These are phyloP conservation scores for Atrina japonica DNA, from an alignment of 2,888 invertebrate species.

Conservation along the genomic window DNA sequence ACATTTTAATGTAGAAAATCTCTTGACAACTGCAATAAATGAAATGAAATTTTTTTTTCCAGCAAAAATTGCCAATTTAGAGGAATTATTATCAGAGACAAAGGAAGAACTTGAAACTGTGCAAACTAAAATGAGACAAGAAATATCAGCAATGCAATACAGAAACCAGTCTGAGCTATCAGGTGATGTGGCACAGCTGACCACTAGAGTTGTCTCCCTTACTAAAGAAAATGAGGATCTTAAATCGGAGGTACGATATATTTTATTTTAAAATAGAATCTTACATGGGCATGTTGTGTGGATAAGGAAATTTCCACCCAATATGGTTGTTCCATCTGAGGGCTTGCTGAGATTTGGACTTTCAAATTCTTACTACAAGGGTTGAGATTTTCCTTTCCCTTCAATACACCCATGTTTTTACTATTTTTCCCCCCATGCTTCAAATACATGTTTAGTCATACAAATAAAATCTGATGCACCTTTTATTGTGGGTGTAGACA, in stretches of 20 bases:
- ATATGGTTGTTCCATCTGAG: too few species aligned
- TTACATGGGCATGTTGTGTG: neutral
- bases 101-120: conserved; percentile 60
- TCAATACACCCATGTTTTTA: too few species aligned
- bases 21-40: too few species aligned
- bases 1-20: too few species aligned
- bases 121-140: conserved; percentile 58
- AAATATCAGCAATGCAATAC: conserved; percentile 53
- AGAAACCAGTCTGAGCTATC: conserved; percentile 55
- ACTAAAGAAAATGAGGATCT: conserved; percentile 63
- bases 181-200: conserved; percentile 56
- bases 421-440: too few species aligned
- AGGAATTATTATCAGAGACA: conserved; percentile 49
- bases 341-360: too few species aligned
- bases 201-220: conserved; percentile 57
- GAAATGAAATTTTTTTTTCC: conserved; percentile 27
- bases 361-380: too few species aligned
- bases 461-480: too few species aligned
- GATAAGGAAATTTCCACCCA: too few species aligned
- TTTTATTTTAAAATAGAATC: neutral
- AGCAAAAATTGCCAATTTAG: conserved; percentile 68
- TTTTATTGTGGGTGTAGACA: too few species aligned
- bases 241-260: conserved; percentile 62
- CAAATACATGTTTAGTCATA: too few species aligned
- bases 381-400: too few species aligned